Conservation (phyloP, 1,140 invertebrate species). For the Ridgeia piscesae region DNA sequence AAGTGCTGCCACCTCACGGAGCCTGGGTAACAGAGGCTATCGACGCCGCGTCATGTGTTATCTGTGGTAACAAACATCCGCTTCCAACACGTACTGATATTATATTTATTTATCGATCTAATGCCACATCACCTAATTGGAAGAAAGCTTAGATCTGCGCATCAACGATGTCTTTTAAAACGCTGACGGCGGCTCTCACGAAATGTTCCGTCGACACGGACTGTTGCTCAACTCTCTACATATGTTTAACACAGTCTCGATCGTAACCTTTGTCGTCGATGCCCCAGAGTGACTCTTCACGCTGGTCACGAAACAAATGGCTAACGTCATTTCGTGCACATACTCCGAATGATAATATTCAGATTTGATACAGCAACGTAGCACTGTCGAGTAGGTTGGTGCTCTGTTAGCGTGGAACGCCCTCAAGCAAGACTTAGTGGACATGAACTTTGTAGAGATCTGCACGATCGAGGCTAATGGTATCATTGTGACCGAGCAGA, state of each 20-base stretch:
- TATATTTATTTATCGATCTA: too few species aligned
- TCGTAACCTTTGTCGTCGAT: background rate
- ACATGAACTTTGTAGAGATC: background rate
- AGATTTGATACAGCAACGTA: background rate
- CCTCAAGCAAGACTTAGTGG: background rate
- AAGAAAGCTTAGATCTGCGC: background rate
- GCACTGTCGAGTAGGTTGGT: background rate
- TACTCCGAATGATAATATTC: background rate
- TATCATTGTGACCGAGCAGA: background rate
- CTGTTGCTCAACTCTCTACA: background rate
- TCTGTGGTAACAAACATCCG: too few species aligned
- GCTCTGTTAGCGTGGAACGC: background rate
- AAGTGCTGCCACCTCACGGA: too few species aligned
- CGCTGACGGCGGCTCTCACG: background rate
- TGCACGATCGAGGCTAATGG: background rate
- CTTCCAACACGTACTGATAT: too few species aligned
- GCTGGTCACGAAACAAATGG: background rate
- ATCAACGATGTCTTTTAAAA: background rate
- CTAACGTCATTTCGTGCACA: background rate
- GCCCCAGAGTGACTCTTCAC: background rate
- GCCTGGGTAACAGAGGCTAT: too few species aligned
- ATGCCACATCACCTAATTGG: too few species aligned
- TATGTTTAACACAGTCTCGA: background rate
- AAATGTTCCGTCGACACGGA: background rate
- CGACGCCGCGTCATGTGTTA: too few species aligned